These are phyloP conservation scores for Sternarchorhynchus goeldii DNA, from an alignment of 2,797 vertebrate genomes.

Conservation along the genomic window DNA sequence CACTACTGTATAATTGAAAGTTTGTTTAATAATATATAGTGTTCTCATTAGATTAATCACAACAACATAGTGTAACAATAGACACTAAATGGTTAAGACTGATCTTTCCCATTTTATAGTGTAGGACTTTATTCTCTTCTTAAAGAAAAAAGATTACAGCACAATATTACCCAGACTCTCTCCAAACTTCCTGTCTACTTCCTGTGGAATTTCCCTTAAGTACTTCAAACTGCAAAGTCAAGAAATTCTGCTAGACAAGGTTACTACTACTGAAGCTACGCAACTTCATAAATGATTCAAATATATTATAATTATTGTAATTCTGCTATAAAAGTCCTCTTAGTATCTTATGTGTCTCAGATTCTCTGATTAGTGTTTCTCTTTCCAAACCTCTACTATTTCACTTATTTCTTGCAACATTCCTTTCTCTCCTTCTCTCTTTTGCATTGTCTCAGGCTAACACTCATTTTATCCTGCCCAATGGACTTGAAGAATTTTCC, in stretches of 20 bases:
- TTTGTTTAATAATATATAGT: too few species aligned
- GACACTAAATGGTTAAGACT: too few species aligned
- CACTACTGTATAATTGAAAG: too few species aligned
- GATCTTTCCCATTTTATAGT: constrained; percentile 5
- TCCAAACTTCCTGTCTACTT: constrained; percentile 64
- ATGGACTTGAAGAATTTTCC: constrained; percentile 98
- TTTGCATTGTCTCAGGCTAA: constrained; percentile 77
- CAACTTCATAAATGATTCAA: too few species aligned
- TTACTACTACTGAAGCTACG: constrained; percentile 53
- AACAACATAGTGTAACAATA: too few species aligned
- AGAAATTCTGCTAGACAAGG: constrained; percentile 59
- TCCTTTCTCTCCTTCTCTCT: constrained; percentile 28
- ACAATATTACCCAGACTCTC: constrained; percentile 71
- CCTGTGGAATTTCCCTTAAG: constrained; percentile 53
- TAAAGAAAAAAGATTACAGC: constrained; percentile 67
- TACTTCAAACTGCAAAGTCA: constrained; percentile 63
- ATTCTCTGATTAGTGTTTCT: constrained; percentile 36
- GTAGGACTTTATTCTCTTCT: constrained; percentile 62
- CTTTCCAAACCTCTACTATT: constrained; percentile 35
- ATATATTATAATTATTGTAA: too few species aligned
- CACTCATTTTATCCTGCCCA: constrained; percentile 90
- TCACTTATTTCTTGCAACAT: constrained; percentile 12
- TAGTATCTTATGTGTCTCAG: too few species aligned
- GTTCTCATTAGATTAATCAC: too few species aligned
- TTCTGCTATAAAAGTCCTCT: too few species aligned